A percentile compares a stretch with the other conserved stretches of the same genome.
These are phyloP conservation scores for Theodoxus fluviatilis DNA, from an alignment of 2,888 invertebrate genomes.

Conservation along the genomic window DNA sequence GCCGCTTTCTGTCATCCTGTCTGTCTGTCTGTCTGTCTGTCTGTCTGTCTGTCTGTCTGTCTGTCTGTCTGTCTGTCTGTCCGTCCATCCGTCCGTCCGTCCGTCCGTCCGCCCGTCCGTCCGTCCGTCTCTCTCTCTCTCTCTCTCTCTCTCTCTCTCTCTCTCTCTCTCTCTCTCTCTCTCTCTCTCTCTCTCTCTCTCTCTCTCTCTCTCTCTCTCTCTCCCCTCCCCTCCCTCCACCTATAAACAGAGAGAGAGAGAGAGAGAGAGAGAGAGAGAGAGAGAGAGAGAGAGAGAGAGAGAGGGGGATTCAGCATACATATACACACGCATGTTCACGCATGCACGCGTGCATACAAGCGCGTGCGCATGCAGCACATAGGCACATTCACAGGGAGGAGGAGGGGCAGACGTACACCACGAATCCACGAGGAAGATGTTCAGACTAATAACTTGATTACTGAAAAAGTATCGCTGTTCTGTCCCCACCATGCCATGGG, in stretches of 20 bases:
- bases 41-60: not conserved
- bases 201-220: slow-evolving; percentile 5
- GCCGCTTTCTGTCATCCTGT: slow-evolving; percentile 12
- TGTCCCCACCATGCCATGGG: no score
- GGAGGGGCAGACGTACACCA: no score
- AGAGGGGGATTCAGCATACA: no score
- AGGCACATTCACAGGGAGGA: no score
- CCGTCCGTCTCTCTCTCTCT: slow-evolving; percentile 10
- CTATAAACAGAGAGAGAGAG: no score
- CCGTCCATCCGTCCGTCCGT: slow-evolving; percentile 1
- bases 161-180: slow-evolving; percentile 22
- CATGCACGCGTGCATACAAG: not conserved
- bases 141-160: slow-evolving; percentile 15
- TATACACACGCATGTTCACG: not conserved
- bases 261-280: no score
- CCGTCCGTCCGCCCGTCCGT: not conserved
- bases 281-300: no score
- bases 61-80: slow-evolving; percentile 15
- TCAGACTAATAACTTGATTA: no score
- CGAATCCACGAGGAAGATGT: no score
- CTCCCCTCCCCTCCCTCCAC: not conserved
- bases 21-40: not conserved
- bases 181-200: slow-evolving; percentile 7
- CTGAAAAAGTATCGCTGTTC: no score
- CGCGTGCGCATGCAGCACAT: no score